phyloP scores from a whole-genome alignment of 2,797 vertebrate genomes.

The Staurois parvus region DNA sequence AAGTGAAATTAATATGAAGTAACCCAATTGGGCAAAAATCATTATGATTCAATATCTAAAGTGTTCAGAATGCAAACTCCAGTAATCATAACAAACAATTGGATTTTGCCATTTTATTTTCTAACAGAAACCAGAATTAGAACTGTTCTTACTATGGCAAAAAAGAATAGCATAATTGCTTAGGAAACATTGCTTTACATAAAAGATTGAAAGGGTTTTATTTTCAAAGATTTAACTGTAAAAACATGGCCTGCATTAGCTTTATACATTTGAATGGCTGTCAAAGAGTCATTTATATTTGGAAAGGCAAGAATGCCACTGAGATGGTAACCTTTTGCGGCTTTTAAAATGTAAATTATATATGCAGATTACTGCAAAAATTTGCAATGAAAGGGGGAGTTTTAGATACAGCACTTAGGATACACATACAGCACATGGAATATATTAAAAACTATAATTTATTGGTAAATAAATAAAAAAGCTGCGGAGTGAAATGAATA shows the following conservation, averaged over 20 bases:
- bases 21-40: too few relatives aligned
- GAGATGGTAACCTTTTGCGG: background rate
- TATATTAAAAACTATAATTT: too few relatives aligned
- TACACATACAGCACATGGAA: too few relatives aligned
- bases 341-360: background rate
- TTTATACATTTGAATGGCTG: slow-evolving; percentile 6
- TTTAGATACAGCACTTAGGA: too few relatives aligned
- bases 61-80: too few relatives aligned
- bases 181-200: slow-evolving; percentile 23
- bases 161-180: slow-evolving; percentile 49
- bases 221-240: slow-evolving; percentile 16
- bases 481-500: background rate
- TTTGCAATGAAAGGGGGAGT: too few relatives aligned
- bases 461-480: background rate
- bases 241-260: too few relatives aligned
- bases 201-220: slow-evolving; percentile 5
- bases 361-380: too few relatives aligned
- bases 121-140: slow-evolving; percentile 27
- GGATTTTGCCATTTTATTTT: slow-evolving; percentile 38
- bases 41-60: too few relatives aligned
- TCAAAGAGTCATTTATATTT: slow-evolving; percentile 3
- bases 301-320: slow-evolving; percentile 17
- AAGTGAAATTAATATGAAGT: background rate
- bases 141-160: slow-evolving; percentile 15
- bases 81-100: background rate